phyloP scores from a whole-genome alignment of 2,113 vertebrate species.

The Ctenodactylus gundi region DNA sequence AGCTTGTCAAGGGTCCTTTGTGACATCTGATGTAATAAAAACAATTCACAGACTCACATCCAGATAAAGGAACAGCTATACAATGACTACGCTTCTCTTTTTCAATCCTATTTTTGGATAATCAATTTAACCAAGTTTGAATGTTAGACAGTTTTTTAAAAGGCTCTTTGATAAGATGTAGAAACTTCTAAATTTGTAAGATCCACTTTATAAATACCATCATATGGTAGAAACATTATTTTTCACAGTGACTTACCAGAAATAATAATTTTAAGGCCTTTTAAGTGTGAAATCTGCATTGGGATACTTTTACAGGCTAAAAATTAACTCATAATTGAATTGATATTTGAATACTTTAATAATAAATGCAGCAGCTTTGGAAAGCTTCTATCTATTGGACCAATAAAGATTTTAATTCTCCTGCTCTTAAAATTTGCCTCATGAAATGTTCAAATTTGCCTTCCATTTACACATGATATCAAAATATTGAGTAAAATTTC shows the following conservation, averaged over 20 bases:
- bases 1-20: not conserved
- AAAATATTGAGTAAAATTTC: not conserved
- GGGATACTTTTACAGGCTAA: not conserved
- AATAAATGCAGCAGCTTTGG: not conserved
- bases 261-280: not conserved
- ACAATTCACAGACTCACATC: not conserved
- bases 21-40: not conserved
- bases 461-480: not conserved
- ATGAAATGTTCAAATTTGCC: not conserved
- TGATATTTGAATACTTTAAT: not conserved
- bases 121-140: not conserved
- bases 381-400: not conserved
- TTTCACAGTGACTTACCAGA: not conserved
- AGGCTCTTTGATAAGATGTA: not conserved
- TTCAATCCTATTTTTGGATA: not conserved
- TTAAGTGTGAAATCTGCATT: not conserved
- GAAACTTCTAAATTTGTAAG: constrained; percentile 4
- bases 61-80: not conserved
- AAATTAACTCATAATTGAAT: not conserved
- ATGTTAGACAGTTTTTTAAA: not conserved
- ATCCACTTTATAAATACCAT: not conserved
- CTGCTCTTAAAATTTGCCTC: not conserved
- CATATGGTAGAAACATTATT: not conserved
- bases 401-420: not conserved
- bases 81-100: not conserved